Evolutionary conservation across 2,888 invertebrate genomes (phyloP).

Genomic region (Vannuccia rotundouncinata): DNA sequence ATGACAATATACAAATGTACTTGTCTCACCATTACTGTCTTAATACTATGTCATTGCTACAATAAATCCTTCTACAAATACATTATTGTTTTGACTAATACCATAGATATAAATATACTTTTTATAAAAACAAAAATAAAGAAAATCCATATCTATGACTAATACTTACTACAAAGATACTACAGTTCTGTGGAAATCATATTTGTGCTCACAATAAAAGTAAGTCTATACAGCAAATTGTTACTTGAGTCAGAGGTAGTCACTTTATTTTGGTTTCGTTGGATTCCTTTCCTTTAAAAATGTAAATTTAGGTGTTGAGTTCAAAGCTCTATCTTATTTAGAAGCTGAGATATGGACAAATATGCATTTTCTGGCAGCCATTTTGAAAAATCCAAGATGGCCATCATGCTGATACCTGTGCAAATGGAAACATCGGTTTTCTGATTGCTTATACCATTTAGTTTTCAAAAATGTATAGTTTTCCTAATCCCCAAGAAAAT

Average conservation of each 20-base stretch:
- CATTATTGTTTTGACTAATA: neutral
- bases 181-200: too few relatives aligned
- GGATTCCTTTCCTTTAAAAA: neutral
- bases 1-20: too few relatives aligned
- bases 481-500: slow-evolving; percentile 17
- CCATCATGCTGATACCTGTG: slow-evolving; percentile 13
- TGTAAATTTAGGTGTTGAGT: neutral
- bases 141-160: neutral
- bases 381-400: slow-evolving; percentile 26
- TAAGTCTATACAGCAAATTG: too few relatives aligned
- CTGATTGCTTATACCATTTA: slow-evolving; percentile 24
- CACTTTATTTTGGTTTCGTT: too few relatives aligned
- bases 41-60: too few relatives aligned
- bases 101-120: neutral
- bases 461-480: slow-evolving; percentile 22
- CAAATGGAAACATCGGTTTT: slow-evolving; percentile 26
- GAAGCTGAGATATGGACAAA: slow-evolving; percentile 5
- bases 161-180: neutral
- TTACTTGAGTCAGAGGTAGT: too few relatives aligned
- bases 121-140: neutral
- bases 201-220: too few relatives aligned
- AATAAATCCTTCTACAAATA: neutral
- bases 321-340: neutral
- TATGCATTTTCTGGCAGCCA: slow-evolving; percentile 26
- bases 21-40: too few relatives aligned